phyloP scores from a whole-genome alignment of 2,888 invertebrate genomes.

The Epistrophe eligans region DNA sequence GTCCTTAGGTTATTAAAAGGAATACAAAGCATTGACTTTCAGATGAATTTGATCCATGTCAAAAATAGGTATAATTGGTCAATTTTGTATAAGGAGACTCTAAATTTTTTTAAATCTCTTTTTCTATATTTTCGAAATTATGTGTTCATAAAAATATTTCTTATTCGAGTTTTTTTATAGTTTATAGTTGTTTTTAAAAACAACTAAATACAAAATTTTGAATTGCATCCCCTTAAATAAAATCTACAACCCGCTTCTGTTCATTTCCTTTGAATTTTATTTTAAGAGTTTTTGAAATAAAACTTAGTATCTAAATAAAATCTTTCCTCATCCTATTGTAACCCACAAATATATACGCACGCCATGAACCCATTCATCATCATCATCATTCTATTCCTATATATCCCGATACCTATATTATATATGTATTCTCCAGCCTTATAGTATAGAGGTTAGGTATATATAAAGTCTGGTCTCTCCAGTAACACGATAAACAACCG shows the following conservation, averaged over 20 bases:
- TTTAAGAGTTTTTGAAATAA: slow-evolving; percentile 3
- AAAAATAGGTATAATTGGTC: no score
- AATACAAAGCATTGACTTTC: no score
- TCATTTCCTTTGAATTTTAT: neutral
- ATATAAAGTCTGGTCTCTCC: slow-evolving; percentile 31
- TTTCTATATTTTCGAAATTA: no score
- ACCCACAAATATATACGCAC: slow-evolving; percentile 50
- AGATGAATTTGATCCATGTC: no score
- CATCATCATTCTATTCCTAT: slow-evolving; percentile 17
- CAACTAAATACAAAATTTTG: no score
- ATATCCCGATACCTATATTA: neutral
- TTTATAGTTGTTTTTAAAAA: no score
- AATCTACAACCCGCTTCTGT: neutral
- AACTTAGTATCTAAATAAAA: neutral
- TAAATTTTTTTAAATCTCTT: no score
- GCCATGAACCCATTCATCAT: slow-evolving; percentile 68
- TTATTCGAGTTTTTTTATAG: no score
- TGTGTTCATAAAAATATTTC: no score
- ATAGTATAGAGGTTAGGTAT: no score
- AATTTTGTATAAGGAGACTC: no score
- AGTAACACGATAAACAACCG: slow-evolving; percentile 73
- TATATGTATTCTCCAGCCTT: neutral
- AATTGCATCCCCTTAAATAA: neutral
- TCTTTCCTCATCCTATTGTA: slow-evolving; percentile 34
- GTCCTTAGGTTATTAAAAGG: no score